phyloP scores from a whole-genome alignment of 2,888 invertebrate species.

The Agelastica alni region DNA sequence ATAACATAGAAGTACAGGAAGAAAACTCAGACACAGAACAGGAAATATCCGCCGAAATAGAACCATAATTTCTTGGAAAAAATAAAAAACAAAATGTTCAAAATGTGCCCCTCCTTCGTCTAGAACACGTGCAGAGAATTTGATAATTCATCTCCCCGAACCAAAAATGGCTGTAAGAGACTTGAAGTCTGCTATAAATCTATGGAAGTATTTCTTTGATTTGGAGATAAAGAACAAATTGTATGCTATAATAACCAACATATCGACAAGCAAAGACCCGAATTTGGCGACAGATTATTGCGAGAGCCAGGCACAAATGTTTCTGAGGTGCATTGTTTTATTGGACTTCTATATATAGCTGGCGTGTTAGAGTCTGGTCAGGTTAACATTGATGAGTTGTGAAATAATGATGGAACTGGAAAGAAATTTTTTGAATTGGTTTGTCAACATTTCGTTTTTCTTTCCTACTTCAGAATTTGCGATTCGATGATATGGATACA shows the following conservation, averaged over 20 bases:
- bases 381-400: constrained; percentile 6
- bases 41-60: constrained; percentile 4
- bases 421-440: constrained; percentile 7
- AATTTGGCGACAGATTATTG: neutral
- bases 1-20: constrained; percentile 6
- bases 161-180: constrained; percentile 1
- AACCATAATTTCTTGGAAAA: constrained; percentile 6
- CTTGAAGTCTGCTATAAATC: constrained; percentile 8
- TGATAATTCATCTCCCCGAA: constrained; percentile 3
- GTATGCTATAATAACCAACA: constrained; percentile 1
- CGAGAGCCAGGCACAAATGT: neutral
- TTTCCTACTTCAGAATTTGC: constrained; percentile 19
- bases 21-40: constrained; percentile 9
- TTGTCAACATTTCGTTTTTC: constrained; percentile 14
- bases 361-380: constrained; percentile 13
- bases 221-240: constrained; percentile 7
- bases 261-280: neutral
- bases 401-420: constrained; percentile 17
- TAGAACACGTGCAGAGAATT: constrained; percentile 11
- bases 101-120: constrained; percentile 2
- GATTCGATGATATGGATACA: constrained; percentile 27
- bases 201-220: neutral
- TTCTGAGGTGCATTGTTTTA: constrained; percentile 1
- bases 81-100: constrained; percentile 10
- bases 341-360: constrained; percentile 15